These are phyloP conservation scores for Lithobates pipiens DNA, from an alignment of 2,797 vertebrate genomes.

Conservation along the genomic window DNA sequence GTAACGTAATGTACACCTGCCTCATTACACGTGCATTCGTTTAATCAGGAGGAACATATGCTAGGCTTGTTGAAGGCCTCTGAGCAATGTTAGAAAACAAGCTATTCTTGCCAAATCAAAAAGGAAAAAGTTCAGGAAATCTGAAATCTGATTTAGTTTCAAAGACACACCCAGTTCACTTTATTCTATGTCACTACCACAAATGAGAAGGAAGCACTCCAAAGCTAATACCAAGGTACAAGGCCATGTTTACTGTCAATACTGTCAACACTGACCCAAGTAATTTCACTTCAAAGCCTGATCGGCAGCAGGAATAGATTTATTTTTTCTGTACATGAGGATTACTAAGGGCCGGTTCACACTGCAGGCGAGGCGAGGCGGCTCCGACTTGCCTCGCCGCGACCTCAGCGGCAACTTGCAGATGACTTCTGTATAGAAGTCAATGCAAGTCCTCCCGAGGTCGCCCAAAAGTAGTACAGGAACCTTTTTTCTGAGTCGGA, in stretches of 20 bases:
- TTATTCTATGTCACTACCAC: conserved; percentile 27
- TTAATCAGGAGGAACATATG: neutral
- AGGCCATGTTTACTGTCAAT: neutral
- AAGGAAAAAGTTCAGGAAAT: conserved; percentile 1
- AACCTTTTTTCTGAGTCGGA: no score
- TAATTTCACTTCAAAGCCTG: no score
- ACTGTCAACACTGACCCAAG: no score
- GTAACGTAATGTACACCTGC: neutral
- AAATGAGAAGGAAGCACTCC: neutral
- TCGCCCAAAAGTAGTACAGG: no score
- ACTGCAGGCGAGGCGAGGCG: no score
- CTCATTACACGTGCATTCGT: neutral
- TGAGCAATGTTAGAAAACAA: neutral
- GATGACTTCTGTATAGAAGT: no score
- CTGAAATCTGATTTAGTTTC: neutral
- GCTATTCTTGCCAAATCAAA: conserved; percentile 1
- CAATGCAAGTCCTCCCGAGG: no score
- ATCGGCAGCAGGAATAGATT: no score
- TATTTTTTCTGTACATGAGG: no score
- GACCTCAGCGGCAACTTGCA: no score
- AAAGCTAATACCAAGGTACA: neutral
- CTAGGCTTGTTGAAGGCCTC: neutral
- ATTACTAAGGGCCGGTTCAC: no score
- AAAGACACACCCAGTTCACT: conserved; percentile 16
- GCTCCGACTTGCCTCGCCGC: no score